phyloP scores from a whole-genome alignment of 1,140 invertebrate genomes.

The Anastrepha ludens region DNA sequence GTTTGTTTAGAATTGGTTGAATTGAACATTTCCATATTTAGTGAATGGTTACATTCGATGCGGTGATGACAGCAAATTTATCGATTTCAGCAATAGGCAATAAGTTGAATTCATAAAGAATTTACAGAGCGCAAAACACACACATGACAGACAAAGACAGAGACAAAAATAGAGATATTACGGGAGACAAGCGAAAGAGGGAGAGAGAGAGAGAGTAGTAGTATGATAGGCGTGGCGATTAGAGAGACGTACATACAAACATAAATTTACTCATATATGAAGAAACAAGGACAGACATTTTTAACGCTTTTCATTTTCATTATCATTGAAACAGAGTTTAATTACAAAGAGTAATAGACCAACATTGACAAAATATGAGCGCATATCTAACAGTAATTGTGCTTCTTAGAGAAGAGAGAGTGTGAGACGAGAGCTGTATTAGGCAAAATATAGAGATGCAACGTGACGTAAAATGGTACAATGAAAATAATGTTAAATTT shows the following conservation, averaged over 20 bases:
- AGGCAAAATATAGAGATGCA: not conserved
- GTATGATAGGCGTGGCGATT: not conserved
- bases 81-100: not conserved
- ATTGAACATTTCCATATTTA: conserved; percentile 38
- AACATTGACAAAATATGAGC: not conserved
- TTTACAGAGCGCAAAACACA: conserved; percentile 40
- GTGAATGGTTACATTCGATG: conserved; percentile 30
- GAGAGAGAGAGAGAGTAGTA: not conserved
- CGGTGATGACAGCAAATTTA: conserved; percentile 38
- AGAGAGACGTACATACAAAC: not conserved
- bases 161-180: not conserved
- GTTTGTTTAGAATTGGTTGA: not conserved
- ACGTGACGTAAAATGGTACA: not conserved
- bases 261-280: not conserved
- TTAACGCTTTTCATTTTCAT: not conserved
- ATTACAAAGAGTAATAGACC: not conserved
- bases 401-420: not conserved
- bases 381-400: not conserved
- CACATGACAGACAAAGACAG: not conserved
- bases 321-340: not conserved
- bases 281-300: not conserved
- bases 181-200: not conserved
- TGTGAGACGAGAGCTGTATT: not conserved
- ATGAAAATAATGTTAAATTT: not conserved
- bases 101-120: conserved; percentile 20